phyloP scores from a whole-genome alignment of 2,113 vertebrate genomes.

The Globicephala melas region DNA sequence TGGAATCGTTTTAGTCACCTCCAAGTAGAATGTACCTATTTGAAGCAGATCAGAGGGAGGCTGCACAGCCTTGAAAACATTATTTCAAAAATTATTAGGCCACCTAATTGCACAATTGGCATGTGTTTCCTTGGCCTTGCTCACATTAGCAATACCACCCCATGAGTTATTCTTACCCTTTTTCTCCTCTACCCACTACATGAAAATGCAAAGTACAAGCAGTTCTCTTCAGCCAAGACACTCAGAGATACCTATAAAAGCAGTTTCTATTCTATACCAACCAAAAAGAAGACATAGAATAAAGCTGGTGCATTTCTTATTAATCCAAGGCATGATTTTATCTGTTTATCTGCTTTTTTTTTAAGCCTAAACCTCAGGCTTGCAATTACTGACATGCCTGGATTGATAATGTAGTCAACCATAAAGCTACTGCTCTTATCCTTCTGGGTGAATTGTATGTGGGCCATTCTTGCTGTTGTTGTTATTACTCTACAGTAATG shows the following conservation, averaged over 20 bases:
- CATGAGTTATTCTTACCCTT: background rate
- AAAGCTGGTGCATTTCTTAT: background rate
- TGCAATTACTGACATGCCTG: background rate
- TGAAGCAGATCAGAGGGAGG: background rate
- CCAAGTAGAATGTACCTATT: background rate
- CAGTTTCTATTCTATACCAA: background rate
- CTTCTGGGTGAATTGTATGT: background rate
- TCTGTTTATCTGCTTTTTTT: background rate
- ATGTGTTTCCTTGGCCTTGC: background rate
- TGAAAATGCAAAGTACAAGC: background rate
- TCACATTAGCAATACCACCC: background rate
- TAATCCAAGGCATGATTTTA: background rate
- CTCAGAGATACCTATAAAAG: background rate
- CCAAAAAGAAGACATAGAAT: background rate
- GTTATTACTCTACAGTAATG: background rate
- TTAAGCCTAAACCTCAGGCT: background rate
- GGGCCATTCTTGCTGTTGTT: background rate
- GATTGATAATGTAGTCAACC: background rate
- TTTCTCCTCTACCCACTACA: background rate
- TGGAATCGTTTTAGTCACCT: background rate
- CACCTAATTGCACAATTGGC: background rate
- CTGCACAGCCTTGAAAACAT: slow-evolving; percentile 13
- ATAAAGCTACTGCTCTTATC: background rate
- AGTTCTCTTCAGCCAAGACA: background rate
- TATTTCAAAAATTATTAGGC: background rate